Evolutionary conservation across 64 coral and sea anemone species (phyloP).

Genomic region (Trachythela sp.): DNA sequence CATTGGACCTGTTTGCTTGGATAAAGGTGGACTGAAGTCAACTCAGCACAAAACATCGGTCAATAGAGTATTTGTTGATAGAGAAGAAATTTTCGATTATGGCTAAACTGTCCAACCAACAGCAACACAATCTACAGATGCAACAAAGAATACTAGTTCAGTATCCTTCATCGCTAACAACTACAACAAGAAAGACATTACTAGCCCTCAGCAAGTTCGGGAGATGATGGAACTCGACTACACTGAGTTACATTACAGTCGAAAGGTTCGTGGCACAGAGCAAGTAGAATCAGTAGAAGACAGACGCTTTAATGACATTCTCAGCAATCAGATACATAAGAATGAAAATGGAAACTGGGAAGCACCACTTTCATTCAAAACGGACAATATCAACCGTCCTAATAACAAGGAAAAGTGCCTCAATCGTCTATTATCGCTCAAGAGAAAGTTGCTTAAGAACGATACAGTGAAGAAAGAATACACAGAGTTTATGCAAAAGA

Average conservation of each 20-base stretch:
- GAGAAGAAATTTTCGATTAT: background rate
- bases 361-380: background rate
- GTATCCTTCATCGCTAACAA: background rate
- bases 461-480: background rate
- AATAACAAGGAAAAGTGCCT: background rate
- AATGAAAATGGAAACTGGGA: background rate
- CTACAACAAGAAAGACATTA: background rate
- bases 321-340: background rate
- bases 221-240: background rate
- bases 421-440: background rate
- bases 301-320: background rate
- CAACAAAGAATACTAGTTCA: background rate
- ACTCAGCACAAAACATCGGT: too few species aligned
- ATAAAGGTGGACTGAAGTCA: background rate
- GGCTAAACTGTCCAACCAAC: background rate
- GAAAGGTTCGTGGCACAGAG: background rate
- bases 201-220: background rate
- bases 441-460: background rate
- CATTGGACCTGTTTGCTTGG: background rate
- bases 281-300: background rate
- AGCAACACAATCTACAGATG: background rate
- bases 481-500: conserved; percentile 15
- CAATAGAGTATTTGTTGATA: background rate
- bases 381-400: background rate
- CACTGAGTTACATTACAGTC: too few species aligned